A percentile compares a stretch with the other conserved stretches of the same genome.
Evolutionary conservation across 2,113 vertebrate genomes (phyloP).

Genomic region (Heterochromis multidens): DNA sequence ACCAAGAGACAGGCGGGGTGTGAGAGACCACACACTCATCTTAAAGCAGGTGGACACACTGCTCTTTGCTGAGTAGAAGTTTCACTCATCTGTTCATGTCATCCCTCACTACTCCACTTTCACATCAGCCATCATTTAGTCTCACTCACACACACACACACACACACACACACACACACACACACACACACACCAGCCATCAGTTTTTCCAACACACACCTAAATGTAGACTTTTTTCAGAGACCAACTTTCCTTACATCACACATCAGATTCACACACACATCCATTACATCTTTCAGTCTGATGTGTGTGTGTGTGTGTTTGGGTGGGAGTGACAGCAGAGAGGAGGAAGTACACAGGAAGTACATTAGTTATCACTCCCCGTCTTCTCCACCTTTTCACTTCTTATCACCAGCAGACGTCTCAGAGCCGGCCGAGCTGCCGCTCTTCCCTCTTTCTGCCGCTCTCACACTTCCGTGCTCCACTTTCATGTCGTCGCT

Average conservation of each 20-base stretch:
- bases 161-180: no score
- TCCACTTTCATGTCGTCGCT: slow-evolving; percentile 82
- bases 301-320: neutral
- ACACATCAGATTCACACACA: neutral
- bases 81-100: slow-evolving; percentile 36
- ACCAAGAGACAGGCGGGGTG: slow-evolving; percentile 2
- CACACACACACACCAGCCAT: no score
- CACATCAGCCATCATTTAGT: slow-evolving; percentile 80
- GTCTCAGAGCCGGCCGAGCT: slow-evolving; percentile 40
- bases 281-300: neutral
- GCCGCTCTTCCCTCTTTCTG: slow-evolving; percentile 14
- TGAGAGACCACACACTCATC: neutral
- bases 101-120: slow-evolving; percentile 54
- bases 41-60: slow-evolving; percentile 66
- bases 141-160: slow-evolving; percentile 6
- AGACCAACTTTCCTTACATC: no score
- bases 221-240: no score
- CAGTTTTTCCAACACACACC: no score
- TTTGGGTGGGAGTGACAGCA: slow-evolving; percentile 77
- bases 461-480: slow-evolving; percentile 69
- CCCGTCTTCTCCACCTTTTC: slow-evolving; percentile 79
- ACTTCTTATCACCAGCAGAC: slow-evolving; percentile 71
- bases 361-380: slow-evolving; percentile 94
- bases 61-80: slow-evolving; percentile 78
- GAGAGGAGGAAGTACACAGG: slow-evolving; percentile 85